A percentile compares a stretch with the other conserved stretches of the same genome.
Conservation (phyloP, 2,113 vertebrate genomes). For the Brachyhypopomus gauderio region DNA sequence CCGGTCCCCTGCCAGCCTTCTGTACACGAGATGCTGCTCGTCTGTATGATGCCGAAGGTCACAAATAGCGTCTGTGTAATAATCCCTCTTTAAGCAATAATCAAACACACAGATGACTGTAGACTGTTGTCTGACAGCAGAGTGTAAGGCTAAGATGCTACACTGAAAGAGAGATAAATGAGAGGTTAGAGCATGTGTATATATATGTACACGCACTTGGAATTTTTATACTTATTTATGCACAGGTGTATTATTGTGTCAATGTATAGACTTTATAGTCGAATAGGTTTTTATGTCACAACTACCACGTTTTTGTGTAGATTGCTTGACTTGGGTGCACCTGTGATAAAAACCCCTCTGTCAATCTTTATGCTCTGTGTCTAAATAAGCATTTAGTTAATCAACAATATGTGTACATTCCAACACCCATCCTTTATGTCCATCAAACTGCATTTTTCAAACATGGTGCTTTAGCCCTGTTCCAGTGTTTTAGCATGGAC, state of each 20-base stretch:
- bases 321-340: background rate
- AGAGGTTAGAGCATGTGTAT: background rate
- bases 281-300: background rate
- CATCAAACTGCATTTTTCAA: background rate
- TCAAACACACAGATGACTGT: background rate
- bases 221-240: background rate
- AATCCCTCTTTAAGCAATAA: background rate
- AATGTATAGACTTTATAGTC: background rate
- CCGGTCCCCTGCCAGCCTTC: background rate
- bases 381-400: constrained; percentile 1
- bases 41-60: background rate
- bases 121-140: background rate
- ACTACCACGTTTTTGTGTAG: background rate
- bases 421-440: constrained; percentile 2
- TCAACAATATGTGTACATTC: background rate
- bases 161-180: background rate
- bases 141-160: background rate
- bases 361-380: background rate
- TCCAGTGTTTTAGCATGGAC: background rate
- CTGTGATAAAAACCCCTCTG: background rate
- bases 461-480: constrained; percentile 5
- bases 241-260: background rate
- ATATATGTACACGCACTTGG: no score
- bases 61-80: background rate
- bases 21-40: background rate